phyloP scores from a whole-genome alignment of 1,140 invertebrate species.

The Contarinia nasturtii region DNA sequence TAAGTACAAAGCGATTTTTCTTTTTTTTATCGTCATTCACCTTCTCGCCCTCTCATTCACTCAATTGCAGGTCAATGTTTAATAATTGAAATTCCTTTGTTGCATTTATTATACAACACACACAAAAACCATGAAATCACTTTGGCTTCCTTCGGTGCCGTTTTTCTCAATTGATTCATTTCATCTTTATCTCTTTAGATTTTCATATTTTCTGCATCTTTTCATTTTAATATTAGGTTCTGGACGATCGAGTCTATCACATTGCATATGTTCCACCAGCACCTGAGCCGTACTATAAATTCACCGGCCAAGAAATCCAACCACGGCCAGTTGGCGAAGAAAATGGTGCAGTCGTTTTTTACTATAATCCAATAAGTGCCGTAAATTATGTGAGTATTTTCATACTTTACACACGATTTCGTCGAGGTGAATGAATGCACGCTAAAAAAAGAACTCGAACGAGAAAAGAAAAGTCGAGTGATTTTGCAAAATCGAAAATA shows the following conservation, averaged over 20 bases:
- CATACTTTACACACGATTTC: neutral
- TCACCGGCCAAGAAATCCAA: conserved; percentile 56
- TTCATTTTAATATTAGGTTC: conserved; percentile 38
- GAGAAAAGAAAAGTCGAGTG: neutral
- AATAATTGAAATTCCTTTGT: no score
- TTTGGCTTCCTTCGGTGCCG: neutral
- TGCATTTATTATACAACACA: no score
- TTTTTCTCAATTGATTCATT: neutral
- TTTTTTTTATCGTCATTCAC: no score
- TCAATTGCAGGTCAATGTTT: no score
- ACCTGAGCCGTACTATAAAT: conserved; percentile 62
- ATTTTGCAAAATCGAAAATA: neutral
- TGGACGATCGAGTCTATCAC: conserved; percentile 59
- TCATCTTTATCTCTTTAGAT: no score
- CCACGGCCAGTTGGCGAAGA: conserved; percentile 71
- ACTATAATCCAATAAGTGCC: conserved; percentile 67
- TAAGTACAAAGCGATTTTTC: conserved; percentile 18
- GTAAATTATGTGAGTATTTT: conserved; percentile 66
- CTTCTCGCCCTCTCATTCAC: no score
- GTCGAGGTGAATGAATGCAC: neutral
- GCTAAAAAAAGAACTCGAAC: neutral
- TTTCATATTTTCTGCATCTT: neutral
- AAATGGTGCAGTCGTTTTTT: conserved; percentile 64
- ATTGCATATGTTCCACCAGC: conserved; percentile 46
- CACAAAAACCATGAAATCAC: neutral